Percentiles rank a stretch among this genome's conserved stretches.
phyloP scores from a whole-genome alignment of 1,140 invertebrate genomes.

The Trichoplusia ni region DNA sequence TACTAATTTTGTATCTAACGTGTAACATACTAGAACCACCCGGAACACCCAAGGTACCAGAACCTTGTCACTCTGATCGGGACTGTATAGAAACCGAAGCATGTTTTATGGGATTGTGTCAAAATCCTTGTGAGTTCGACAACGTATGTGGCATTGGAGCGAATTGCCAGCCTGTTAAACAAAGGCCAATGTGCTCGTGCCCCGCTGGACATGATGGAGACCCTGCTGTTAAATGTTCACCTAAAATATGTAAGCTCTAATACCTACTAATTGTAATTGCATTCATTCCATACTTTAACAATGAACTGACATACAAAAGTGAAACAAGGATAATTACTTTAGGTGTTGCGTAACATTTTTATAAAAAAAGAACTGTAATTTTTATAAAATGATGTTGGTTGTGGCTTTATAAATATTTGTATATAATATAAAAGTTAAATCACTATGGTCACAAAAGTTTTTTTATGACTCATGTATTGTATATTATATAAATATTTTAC shows the following conservation, averaged over 20 bases:
- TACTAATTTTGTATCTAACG: slow-evolving; percentile 73
- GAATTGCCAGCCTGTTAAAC: slow-evolving; percentile 87
- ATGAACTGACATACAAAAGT: slow-evolving; percentile 9
- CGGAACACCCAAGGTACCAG: slow-evolving; percentile 84
- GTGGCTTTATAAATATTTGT: slow-evolving; percentile 6
- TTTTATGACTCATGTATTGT: slow-evolving; percentile 29
- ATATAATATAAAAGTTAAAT: neutral
- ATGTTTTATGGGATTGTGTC: slow-evolving; percentile 87
- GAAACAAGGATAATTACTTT: neutral
- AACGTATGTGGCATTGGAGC: slow-evolving; percentile 86
- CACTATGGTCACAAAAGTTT: neutral
- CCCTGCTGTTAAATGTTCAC: slow-evolving; percentile 87
- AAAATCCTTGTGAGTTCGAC: slow-evolving; percentile 88
- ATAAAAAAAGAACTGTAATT: neutral
- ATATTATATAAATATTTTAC: slow-evolving; percentile 45
- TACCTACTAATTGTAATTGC: slow-evolving; percentile 37
- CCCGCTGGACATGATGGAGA: slow-evolving; percentile 88
- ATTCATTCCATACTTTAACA: slow-evolving; percentile 30
- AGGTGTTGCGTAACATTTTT: slow-evolving; percentile 4
- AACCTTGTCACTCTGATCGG: slow-evolving; percentile 87
- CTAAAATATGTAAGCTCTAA: slow-evolving; percentile 86
- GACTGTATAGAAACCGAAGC: slow-evolving; percentile 89
- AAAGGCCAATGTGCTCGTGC: slow-evolving; percentile 90
- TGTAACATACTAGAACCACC: slow-evolving; percentile 84
- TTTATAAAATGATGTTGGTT: neutral